Base-by-base conservation (phyloP, 2,888 invertebrate genomes). In the Bombylius major region DNA sequence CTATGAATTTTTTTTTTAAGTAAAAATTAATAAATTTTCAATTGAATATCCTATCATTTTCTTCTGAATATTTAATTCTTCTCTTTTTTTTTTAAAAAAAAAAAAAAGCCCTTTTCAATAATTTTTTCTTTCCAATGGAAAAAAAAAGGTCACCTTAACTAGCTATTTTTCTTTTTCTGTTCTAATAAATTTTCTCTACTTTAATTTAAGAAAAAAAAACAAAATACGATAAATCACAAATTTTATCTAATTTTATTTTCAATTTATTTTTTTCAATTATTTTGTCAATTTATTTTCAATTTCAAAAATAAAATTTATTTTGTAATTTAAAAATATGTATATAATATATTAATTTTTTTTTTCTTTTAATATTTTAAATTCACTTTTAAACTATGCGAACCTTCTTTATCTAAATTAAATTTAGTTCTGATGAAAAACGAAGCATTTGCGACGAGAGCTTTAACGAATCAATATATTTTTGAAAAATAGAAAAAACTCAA, bases 401-500 rank as follows among this genome's bases (percentile, higher is more conserved):
- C 73, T 72, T 71, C 68, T 68, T 68, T 67, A 69, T 69, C 70
- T 66, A 68, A 68, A 69, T 72, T 72, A 69, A 66, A 70, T 70
- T 70, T 70, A 70, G 66, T 69, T 73, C 71, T 73, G 70, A 67
- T 14, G 14, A 45, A 45, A 42, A 4, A 11, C 12, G 39, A 42
- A 42, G 11, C 11, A 42, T 11, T n/a, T 42, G 39, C 39, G 39
- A 42, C 39, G 39, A 42, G 39, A 42, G 39, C 39, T 48, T 54
- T 48, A 39, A 12, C 31, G 53, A 54, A 54, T 54, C 53, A 54
- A 54, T 54, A 54, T 33, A 42, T 23, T 23, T 23, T 23, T 23
- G 39, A 42, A 42, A 42, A 11, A 11, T 8, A 42, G 4, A 42
- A 11, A 42, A 11, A 11, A 42, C 12, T 11, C 12, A 42, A 11